Percentiles rank a stretch among this genome's conserved stretches.
Conservation (phyloP, 2,888 invertebrate species). For the Lycophotia porphyrea region DNA sequence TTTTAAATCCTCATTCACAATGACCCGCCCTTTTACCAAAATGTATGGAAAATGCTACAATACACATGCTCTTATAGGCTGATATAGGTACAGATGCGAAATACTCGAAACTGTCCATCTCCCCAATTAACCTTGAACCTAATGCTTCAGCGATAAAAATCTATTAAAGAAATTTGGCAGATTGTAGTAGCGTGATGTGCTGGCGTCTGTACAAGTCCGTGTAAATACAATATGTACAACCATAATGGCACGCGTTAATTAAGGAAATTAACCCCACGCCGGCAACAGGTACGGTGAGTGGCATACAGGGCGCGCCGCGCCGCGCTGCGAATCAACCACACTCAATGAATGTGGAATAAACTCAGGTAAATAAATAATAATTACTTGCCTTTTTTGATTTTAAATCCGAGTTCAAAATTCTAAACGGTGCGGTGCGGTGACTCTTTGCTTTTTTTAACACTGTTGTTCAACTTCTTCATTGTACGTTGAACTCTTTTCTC, state of each 20-base stretch:
- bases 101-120: no score
- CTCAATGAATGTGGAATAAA: background rate
- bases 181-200: no score
- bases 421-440: no score
- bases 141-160: no score
- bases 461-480: background rate
- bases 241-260: conserved; percentile 48
- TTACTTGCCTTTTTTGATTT: background rate
- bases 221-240: conserved; percentile 6
- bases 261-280: conserved; percentile 51
- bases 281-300: conserved; percentile 59
- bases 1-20: conserved; percentile 3
- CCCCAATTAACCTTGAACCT: no score
- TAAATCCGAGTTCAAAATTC: background rate
- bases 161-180: no score
- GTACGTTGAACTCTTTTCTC: background rate
- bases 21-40: background rate
- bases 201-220: background rate
- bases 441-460: background rate
- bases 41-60: background rate
- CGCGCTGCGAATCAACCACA: background rate
- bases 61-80: background rate
- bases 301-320: conserved; percentile 52
- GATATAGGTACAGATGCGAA: background rate
- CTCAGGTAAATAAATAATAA: background rate